Evolutionary conservation across 2,113 vertebrate genomes (phyloP).

Genomic region (Megaceryle maxima): DNA sequence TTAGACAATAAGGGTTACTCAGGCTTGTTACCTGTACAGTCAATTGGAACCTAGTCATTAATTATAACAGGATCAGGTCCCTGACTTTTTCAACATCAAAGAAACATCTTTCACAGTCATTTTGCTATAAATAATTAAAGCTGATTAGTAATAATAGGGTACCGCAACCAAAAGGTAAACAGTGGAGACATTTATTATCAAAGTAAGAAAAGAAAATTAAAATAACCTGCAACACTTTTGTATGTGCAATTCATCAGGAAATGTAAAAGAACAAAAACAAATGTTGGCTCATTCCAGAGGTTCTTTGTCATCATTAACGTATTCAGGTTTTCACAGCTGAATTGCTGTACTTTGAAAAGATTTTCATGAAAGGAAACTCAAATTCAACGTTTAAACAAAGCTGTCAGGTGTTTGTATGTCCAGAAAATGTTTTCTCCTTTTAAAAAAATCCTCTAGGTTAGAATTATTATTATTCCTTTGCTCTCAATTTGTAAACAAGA

Average conservation of each 20-base stretch:
- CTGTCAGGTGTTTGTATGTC: conserved; percentile 69
- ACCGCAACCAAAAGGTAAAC: conserved; percentile 66
- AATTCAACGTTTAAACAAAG: conserved; percentile 72
- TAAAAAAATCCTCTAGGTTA: conserved; percentile 30
- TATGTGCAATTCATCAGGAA: conserved; percentile 74
- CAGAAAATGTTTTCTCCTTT: conserved; percentile 60
- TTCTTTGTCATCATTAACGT: conserved; percentile 81
- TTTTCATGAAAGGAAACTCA: conserved; percentile 76
- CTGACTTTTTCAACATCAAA: conserved; percentile 16
- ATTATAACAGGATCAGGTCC: conserved; percentile 45
- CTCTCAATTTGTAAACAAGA: conserved; percentile 67
- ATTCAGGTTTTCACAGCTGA: conserved; percentile 77
- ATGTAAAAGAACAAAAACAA: conserved; percentile 73
- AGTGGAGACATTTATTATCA: conserved; percentile 71
- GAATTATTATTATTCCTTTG: conserved; percentile 44
- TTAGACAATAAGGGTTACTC: background rate
- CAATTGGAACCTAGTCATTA: conserved; percentile 36
- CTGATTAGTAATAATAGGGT: conserved; percentile 70
- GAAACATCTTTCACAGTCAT: conserved; percentile 35
- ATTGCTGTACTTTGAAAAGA: conserved; percentile 75
- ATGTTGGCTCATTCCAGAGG: conserved; percentile 69
- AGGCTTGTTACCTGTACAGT: conserved; percentile 10
- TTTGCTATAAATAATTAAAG: conserved; percentile 66
- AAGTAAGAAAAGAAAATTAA: conserved; percentile 69
- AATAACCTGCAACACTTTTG: conserved; percentile 70